Conservation (phyloP, 2,113 vertebrate species). For the Columba livia region DNA sequence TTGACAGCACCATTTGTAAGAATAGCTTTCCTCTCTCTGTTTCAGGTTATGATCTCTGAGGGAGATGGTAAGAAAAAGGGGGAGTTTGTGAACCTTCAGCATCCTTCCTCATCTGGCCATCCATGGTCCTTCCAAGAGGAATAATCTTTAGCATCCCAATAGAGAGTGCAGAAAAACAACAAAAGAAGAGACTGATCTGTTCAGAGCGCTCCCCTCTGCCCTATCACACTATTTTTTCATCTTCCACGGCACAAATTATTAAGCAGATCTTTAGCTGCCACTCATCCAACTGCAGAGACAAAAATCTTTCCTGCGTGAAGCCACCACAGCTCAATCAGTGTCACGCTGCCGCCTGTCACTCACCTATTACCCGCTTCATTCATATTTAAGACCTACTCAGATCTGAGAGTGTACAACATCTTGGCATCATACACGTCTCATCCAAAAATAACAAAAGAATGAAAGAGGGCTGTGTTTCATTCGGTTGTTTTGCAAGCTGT, state of each 20-base stretch:
- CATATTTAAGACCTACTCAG: background rate
- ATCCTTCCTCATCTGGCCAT: background rate
- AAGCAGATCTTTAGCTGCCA: slow-evolving; percentile 47
- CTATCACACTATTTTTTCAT: background rate
- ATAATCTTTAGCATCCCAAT: background rate
- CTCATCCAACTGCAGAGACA: slow-evolving; percentile 7
- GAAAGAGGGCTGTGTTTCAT: background rate
- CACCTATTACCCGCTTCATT: background rate
- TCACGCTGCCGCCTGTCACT: background rate
- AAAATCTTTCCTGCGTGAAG: slow-evolving; percentile 6
- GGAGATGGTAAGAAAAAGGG: background rate
- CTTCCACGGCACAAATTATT: background rate
- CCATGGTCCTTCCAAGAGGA: background rate
- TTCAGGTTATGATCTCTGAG: background rate
- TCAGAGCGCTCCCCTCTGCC: background rate
- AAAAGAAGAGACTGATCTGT: background rate
- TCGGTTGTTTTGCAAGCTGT: background rate
- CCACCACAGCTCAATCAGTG: slow-evolving; percentile 51
- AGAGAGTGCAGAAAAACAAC: accelerated
- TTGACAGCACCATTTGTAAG: background rate
- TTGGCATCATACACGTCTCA: background rate
- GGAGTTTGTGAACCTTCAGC: background rate
- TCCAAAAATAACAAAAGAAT: background rate
- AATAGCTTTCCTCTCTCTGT: background rate
- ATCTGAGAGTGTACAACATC: background rate